Conservation (phyloP, 2,113 vertebrate species). For the Hystrix brachyura region DNA sequence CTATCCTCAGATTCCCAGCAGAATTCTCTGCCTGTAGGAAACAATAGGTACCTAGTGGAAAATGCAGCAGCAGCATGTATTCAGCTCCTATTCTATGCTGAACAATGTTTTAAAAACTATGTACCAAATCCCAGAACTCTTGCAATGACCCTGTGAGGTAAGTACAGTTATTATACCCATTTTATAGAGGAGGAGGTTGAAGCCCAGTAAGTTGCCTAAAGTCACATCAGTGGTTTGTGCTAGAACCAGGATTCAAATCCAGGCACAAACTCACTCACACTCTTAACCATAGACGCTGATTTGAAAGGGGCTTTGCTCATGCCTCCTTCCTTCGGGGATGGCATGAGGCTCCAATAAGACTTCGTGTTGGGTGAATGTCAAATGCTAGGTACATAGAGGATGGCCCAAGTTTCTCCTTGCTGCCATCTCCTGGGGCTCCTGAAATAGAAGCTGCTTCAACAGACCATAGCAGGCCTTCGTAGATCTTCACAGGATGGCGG, state of each 20-base stretch:
- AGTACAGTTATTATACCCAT: neutral
- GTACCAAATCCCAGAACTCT: neutral
- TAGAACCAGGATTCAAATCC: neutral
- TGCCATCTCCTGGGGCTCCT: neutral
- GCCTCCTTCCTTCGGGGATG: neutral
- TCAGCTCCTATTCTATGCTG: no score
- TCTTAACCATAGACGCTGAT: neutral
- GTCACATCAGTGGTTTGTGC: neutral
- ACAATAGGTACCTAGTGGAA: neutral
- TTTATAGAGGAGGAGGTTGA: neutral
- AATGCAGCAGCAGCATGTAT: fast-evolving
- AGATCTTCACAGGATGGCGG: neutral
- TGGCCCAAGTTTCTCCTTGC: neutral
- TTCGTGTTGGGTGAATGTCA: neutral
- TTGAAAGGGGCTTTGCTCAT: neutral
- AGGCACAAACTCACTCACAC: neutral
- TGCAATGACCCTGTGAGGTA: neutral
- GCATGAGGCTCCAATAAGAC: neutral
- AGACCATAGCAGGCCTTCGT: neutral
- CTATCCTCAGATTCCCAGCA: neutral
- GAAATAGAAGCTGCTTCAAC: neutral
- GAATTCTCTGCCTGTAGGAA: neutral
- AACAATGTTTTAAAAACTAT: neutral
- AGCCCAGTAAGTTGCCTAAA: neutral
- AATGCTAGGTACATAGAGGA: neutral